Conservation (phyloP, 2,797 vertebrate species). For the Melanotaenia maccullochi region DNA sequence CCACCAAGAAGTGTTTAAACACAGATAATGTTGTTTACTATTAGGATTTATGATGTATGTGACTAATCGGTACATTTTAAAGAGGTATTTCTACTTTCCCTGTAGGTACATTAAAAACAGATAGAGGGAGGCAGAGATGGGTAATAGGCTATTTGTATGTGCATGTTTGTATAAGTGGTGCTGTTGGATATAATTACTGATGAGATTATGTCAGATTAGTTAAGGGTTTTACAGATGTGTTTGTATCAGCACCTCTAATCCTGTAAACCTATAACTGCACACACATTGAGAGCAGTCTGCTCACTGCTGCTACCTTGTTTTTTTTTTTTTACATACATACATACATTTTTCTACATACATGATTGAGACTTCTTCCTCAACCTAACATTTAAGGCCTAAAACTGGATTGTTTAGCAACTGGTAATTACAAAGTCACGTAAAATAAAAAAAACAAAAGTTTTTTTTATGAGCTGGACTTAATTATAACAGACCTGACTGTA, state of each 20-base stretch:
- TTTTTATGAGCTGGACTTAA: background rate
- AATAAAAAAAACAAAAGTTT: background rate
- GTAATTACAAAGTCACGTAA: background rate
- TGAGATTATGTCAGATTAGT: conserved; percentile 83
- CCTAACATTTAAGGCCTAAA: conserved; percentile 6
- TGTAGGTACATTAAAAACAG: conserved; percentile 29
- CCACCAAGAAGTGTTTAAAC: conserved; percentile 22
- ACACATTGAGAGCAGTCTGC: conserved; percentile 16
- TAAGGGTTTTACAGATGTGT: conserved; percentile 78
- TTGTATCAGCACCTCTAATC: conserved; percentile 75
- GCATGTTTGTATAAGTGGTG: conserved; percentile 14
- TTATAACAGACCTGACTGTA: background rate
- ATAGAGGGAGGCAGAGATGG: conserved; percentile 17
- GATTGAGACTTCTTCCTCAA: background rate
- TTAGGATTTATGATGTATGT: background rate
- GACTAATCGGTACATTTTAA: conserved; percentile 38
- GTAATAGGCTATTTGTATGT: background rate
- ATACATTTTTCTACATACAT: conserved; percentile 6
- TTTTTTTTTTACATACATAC: background rate
- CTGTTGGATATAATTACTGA: conserved; percentile 72
- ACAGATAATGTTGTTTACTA: conserved; percentile 13
- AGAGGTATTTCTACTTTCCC: conserved; percentile 33
- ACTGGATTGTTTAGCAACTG: background rate
- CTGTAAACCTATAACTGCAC: conserved; percentile 68
- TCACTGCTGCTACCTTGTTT: conserved; percentile 8